A percentile compares a stretch with the other conserved stretches of the same genome.
These are phyloP conservation scores for Galbula dea DNA, from an alignment of 2,113 vertebrate genomes.

Conservation along the genomic window DNA sequence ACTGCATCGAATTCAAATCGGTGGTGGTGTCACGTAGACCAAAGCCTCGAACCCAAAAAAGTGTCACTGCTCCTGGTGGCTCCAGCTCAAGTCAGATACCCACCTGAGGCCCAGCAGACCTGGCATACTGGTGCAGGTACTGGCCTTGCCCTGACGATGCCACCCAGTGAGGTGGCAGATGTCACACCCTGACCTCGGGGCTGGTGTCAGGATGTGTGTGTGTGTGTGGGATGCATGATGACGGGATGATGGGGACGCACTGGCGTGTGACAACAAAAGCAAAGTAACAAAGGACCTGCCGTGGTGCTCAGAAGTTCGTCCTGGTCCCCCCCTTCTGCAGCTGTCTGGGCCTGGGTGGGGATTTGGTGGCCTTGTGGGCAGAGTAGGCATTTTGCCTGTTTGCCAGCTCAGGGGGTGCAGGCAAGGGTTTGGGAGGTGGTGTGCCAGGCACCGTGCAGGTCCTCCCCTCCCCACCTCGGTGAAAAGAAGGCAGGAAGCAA, in stretches of 20 bases:
- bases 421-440: not conserved
- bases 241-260: not conserved
- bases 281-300: slow-evolving; percentile 42
- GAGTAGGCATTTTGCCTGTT: not conserved
- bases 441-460: not conserved
- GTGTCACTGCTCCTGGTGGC: not conserved
- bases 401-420: not conserved
- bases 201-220: not conserved
- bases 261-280: slow-evolving; percentile 35
- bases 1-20: not conserved
- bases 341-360: not conserved
- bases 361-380: not conserved
- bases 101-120: not conserved
- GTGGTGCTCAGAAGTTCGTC: slow-evolving; percentile 1
- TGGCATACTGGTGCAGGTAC: not conserved
- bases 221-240: not conserved
- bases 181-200: not conserved
- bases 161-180: not conserved
- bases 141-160: not conserved
- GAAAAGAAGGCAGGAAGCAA: not conserved
- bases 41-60: not conserved
- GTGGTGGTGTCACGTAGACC: not conserved
- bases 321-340: not conserved
- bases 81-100: not conserved
- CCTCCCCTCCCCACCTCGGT: not conserved